A percentile compares a stretch with the other conserved stretches of the same genome.
Evolutionary conservation across 2,797 vertebrate genomes (phyloP).

Genomic region (Sternotherus odoratus): DNA sequence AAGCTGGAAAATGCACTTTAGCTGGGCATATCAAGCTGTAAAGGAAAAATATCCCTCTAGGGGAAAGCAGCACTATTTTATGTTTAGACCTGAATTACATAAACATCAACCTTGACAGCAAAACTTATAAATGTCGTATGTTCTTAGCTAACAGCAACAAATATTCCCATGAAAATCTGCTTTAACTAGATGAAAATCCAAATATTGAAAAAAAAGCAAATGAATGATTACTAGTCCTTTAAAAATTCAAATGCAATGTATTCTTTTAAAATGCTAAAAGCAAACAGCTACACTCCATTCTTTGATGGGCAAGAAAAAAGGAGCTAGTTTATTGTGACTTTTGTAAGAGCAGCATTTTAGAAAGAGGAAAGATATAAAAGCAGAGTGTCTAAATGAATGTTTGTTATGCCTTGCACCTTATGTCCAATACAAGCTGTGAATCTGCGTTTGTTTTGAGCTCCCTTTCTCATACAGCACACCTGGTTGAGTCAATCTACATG

Average conservation of each 20-base stretch:
- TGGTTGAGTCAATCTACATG: background rate
- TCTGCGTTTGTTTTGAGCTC: background rate
- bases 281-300: background rate
- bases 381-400: background rate
- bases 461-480: background rate
- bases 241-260: background rate
- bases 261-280: background rate
- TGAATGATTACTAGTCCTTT: background rate
- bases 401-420: background rate
- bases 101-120: background rate
- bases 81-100: background rate
- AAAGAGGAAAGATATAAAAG: background rate
- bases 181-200: background rate
- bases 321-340: background rate
- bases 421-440: background rate
- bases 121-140: background rate
- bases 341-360: background rate
- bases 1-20: background rate
- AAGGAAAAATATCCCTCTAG: background rate
- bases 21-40: background rate
- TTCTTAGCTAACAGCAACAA: background rate
- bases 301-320: background rate
- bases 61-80: background rate
- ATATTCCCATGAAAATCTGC: background rate
- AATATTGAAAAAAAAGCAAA: background rate